phyloP scores from a whole-genome alignment of 2,888 invertebrate species.

The Exephanes ischioxanthus region DNA sequence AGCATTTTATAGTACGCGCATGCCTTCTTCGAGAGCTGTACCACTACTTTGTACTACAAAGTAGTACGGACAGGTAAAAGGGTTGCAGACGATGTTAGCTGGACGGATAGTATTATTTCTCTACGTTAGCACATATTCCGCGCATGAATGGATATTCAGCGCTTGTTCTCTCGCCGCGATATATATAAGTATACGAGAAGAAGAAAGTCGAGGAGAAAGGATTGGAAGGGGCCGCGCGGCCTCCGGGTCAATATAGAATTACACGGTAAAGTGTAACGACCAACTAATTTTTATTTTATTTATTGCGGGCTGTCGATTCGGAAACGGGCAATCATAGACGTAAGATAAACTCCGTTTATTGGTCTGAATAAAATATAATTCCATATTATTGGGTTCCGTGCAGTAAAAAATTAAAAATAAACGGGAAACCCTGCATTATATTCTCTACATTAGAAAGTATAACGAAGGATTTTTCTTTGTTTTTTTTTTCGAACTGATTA shows the following conservation, averaged over 20 bases:
- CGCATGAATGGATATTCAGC: conserved; percentile 67
- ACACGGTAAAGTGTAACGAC: conserved; percentile 4
- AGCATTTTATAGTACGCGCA: neutral
- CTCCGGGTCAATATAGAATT: conserved; percentile 11
- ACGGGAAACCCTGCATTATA: neutral
- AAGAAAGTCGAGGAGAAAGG: conserved; percentile 45
- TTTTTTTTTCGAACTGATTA: neutral
- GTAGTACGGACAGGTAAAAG: conserved; percentile 13
- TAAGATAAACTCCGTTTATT: neutral
- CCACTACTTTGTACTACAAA: conserved; percentile 15
- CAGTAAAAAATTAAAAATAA: neutral
- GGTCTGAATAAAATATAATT: neutral
- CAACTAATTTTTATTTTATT: neutral
- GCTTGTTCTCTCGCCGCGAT: conserved; percentile 55
- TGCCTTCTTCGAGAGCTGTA: neutral
- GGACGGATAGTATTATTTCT: conserved; percentile 58
- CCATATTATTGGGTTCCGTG: neutral
- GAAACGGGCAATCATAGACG: neutral
- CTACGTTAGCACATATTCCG: conserved; percentile 54
- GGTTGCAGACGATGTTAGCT: conserved; percentile 30
- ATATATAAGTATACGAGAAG: conserved; percentile 43
- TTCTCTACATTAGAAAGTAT: neutral
- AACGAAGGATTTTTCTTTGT: neutral
- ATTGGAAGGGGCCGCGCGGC: conserved; percentile 33
- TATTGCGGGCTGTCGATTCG: neutral